Evolutionary conservation across 2,888 invertebrate genomes (phyloP).

Genomic region (Sphinx pinastri): DNA sequence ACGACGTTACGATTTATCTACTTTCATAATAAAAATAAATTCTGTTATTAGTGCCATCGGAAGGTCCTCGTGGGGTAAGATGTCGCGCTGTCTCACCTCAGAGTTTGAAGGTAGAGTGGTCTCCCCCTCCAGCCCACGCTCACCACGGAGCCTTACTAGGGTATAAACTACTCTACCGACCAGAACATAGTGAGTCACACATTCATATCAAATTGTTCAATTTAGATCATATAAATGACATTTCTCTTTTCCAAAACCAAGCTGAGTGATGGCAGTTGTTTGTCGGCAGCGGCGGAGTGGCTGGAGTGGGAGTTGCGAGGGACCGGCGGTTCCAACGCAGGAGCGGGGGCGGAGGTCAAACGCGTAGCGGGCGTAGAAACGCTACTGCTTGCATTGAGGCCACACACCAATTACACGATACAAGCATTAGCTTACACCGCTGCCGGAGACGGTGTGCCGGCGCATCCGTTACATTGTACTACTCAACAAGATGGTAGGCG

Average conservation of each 20-base stretch:
- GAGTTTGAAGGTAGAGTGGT: constrained; percentile 92
- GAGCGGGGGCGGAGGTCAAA: constrained; percentile 87
- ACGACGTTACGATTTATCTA: not conserved
- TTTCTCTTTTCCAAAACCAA: constrained; percentile 53
- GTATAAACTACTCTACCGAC: constrained; percentile 93
- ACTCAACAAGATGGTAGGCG: constrained; percentile 92
- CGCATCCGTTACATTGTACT: constrained; percentile 89
- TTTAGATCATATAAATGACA: not conserved
- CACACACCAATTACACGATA: constrained; percentile 94
- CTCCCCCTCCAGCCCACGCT: constrained; percentile 87
- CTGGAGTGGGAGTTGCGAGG: constrained; percentile 78
- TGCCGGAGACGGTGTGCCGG: constrained; percentile 92
- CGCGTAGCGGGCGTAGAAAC: constrained; percentile 91
- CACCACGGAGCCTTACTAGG: constrained; percentile 91
- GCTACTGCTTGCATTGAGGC: constrained; percentile 90
- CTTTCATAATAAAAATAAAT: not conserved
- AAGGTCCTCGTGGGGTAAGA: constrained; percentile 89
- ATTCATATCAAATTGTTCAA: constrained; percentile 29
- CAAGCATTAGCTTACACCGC: constrained; percentile 93
- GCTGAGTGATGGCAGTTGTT: constrained; percentile 81
- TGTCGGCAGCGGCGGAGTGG: constrained; percentile 81
- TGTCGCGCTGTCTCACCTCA: constrained; percentile 91
- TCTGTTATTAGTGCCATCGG: constrained; percentile 86
- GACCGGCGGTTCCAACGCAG: constrained; percentile 53
- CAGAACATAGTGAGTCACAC: constrained; percentile 77